phyloP scores from a whole-genome alignment of 2,113 vertebrate species.

The Pelusios castaneus region DNA sequence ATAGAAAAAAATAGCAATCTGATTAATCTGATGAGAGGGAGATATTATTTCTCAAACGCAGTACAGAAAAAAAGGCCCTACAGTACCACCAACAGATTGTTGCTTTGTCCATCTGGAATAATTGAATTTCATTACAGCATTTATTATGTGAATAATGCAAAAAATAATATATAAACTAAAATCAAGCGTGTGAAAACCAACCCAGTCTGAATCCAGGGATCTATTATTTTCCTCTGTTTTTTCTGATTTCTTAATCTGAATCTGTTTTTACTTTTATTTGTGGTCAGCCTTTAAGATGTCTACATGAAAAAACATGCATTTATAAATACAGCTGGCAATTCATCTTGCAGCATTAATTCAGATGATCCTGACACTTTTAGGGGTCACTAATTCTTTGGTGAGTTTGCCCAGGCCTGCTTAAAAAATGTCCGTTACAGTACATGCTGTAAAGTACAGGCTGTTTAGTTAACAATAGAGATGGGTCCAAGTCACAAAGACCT shows the following conservation, averaged over 20 bases:
- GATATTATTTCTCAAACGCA: slow-evolving; percentile 12
- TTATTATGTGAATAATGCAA: slow-evolving; percentile 50
- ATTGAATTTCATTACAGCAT: slow-evolving; percentile 38
- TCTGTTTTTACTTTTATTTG: slow-evolving; percentile 73
- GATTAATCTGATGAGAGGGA: background rate
- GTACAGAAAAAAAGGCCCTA: slow-evolving; percentile 16
- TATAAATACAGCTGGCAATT: slow-evolving; percentile 49
- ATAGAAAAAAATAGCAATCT: background rate
- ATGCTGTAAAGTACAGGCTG: background rate
- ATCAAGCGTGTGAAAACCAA: background rate
- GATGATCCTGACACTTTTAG: slow-evolving; percentile 57
- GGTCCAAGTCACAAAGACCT: slow-evolving; percentile 20
- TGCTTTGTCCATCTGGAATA: slow-evolving; percentile 48
- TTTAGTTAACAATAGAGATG: slow-evolving; percentile 19
- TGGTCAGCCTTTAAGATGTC: slow-evolving; percentile 44
- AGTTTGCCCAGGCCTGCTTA: slow-evolving; percentile 55
- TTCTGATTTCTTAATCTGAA: slow-evolving; percentile 48
- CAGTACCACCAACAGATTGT: background rate
- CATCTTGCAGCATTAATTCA: slow-evolving; percentile 65
- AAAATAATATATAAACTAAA: slow-evolving; percentile 27
- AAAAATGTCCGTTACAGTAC: slow-evolving; percentile 44
- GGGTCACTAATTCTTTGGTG: slow-evolving; percentile 55
- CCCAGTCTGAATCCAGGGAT: slow-evolving; percentile 19
- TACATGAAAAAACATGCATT: slow-evolving; percentile 58
- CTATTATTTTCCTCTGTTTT: slow-evolving; percentile 53